Evolutionary conservation across 2,888 invertebrate species (phyloP).

Genomic region (Tenthredo scrophulariae): DNA sequence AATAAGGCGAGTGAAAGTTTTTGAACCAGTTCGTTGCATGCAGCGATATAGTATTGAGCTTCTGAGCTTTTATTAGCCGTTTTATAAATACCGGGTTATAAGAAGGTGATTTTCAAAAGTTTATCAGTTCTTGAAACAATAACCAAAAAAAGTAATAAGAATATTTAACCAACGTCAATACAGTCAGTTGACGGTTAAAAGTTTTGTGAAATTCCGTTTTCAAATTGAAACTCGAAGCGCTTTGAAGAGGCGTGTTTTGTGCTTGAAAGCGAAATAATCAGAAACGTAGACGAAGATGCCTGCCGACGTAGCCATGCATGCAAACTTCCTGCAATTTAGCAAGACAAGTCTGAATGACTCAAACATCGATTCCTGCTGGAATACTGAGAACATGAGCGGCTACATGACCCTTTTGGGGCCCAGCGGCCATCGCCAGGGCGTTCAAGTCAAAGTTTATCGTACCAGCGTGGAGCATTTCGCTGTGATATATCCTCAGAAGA

Average conservation of each 20-base stretch:
- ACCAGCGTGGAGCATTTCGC: conserved; percentile 85
- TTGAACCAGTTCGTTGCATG: conserved; percentile 52
- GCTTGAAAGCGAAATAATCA: conserved; percentile 16
- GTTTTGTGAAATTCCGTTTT: conserved; percentile 4
- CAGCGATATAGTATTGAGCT: conserved; percentile 41
- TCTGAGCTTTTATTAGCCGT: neutral
- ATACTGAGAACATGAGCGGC: conserved; percentile 83
- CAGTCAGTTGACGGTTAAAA: neutral
- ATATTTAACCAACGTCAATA: neutral
- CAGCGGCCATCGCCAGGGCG: conserved; percentile 82
- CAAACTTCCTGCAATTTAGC: conserved; percentile 71
- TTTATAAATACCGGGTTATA: neutral
- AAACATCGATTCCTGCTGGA: conserved; percentile 78
- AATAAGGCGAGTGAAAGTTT: conserved; percentile 54
- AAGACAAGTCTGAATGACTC: conserved; percentile 69
- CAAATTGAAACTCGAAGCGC: neutral
- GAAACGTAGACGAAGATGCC: conserved; percentile 71
- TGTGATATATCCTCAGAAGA: conserved; percentile 84
- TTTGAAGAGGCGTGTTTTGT: neutral
- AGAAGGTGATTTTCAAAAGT: neutral
- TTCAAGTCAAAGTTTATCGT: conserved; percentile 83
- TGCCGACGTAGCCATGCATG: conserved; percentile 76
- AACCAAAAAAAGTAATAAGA: neutral
- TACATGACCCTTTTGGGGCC: conserved; percentile 82
- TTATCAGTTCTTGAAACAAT: neutral